Percentiles rank a stretch among this genome's conserved stretches.
These are phyloP conservation scores for Acanthococcus lagerstroemiae DNA, from an alignment of 2,888 invertebrate species.

Conservation along the genomic window DNA sequence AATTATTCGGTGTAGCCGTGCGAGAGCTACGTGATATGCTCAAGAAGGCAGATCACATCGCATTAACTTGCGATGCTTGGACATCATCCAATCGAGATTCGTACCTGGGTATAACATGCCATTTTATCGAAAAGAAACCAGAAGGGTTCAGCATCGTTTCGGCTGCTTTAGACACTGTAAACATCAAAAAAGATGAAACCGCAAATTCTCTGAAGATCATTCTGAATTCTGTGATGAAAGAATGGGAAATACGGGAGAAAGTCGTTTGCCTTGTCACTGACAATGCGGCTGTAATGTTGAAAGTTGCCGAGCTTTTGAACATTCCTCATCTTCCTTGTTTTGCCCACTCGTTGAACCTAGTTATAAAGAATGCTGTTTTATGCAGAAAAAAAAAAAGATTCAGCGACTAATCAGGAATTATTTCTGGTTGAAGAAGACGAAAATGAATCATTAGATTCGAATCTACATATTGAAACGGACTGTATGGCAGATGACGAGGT, in stretches of 20 bases:
- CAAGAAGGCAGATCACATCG: not conserved
- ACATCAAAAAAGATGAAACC: not conserved
- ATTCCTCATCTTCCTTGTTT: not conserved
- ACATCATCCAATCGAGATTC: not conserved
- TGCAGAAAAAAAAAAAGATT: not conserved
- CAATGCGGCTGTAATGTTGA: not conserved
- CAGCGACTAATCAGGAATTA: not conserved
- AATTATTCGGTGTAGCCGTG: not conserved
- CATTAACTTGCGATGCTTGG: constrained; percentile 9
- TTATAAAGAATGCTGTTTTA: not conserved
- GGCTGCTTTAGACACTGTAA: not conserved
- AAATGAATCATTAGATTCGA: not conserved
- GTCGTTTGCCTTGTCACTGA: constrained; percentile 1
- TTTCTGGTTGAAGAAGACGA: not conserved
- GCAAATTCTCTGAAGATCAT: not conserved
- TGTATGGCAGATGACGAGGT: too few species aligned
- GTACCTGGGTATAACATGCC: constrained; percentile 16
- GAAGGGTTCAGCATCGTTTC: not conserved
- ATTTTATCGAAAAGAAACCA: constrained; percentile 1
- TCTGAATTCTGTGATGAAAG: constrained; percentile 1
- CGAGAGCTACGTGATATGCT: not conserved
- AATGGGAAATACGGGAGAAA: constrained; percentile 7
- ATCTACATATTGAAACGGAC: too few species aligned
- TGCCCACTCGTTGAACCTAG: not conserved
- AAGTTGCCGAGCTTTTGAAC: not conserved